phyloP scores from a whole-genome alignment of 1,140 invertebrate genomes.

The Tetramorium alpestre region DNA sequence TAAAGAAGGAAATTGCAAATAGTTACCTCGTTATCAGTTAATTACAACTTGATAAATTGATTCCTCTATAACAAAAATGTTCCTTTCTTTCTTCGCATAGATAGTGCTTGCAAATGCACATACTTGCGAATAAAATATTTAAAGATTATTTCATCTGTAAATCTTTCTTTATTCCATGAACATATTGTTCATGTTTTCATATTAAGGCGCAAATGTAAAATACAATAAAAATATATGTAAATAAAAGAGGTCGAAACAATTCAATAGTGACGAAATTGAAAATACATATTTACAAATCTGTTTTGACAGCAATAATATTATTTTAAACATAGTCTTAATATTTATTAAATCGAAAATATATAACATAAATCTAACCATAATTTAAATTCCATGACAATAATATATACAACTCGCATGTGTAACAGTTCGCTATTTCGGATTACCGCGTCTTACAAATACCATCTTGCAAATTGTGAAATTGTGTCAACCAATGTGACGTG shows the following conservation, averaged over 20 bases:
- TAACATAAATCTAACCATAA: background rate
- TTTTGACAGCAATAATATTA: background rate
- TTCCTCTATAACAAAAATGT: background rate
- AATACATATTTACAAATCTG: background rate
- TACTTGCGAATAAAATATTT: background rate
- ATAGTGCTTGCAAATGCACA: no score
- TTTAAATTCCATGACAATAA: constrained; percentile 12
- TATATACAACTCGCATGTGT: background rate
- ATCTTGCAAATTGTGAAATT: background rate
- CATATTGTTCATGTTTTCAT: background rate
- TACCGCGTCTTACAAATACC: background rate
- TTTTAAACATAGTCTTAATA: constrained; percentile 9
- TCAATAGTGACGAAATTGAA: background rate
- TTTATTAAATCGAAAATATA: constrained; percentile 2
- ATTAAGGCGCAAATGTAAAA: background rate
- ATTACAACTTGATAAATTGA: constrained; percentile 9
- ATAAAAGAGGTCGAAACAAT: background rate
- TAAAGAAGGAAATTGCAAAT: background rate
- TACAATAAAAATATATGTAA: background rate
- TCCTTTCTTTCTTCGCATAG: background rate
- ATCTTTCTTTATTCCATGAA: background rate
- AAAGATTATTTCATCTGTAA: background rate
- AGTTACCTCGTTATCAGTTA: background rate
- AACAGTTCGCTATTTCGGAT: background rate
- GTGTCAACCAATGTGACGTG: background rate